These are phyloP conservation scores for Euglossa dilemma DNA, from an alignment of 1,140 invertebrate genomes.

Conservation along the genomic window DNA sequence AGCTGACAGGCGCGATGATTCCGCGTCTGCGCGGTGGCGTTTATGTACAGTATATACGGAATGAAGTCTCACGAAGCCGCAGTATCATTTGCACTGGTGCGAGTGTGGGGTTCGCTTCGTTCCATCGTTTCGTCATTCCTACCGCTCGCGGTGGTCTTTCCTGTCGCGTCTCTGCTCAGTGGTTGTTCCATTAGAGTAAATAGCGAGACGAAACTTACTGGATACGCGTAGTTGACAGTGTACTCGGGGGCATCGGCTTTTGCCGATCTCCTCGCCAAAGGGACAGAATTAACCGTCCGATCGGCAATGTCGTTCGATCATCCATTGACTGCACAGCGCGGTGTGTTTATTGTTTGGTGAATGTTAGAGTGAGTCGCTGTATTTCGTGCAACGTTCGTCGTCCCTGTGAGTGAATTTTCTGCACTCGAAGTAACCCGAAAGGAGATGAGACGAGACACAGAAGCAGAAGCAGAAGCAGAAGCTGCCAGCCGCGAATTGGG, in stretches of 20 bases:
- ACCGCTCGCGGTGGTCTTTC: conserved; percentile 2
- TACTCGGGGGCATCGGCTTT: conserved; percentile 8
- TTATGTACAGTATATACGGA: conserved; percentile 43
- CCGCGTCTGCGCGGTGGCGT: conserved; percentile 65
- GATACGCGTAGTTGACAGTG: background rate
- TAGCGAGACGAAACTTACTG: background rate
- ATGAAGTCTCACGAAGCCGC: conserved; percentile 63
- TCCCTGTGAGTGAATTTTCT: conserved; percentile 4
- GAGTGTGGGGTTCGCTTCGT: conserved; percentile 41
- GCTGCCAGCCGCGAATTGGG: conserved; percentile 51
- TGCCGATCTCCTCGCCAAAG: background rate
- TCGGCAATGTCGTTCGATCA: conserved; percentile 19
- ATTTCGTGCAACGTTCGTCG: background rate
- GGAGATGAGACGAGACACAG: conserved; percentile 39
- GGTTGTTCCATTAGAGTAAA: conserved; percentile 14
- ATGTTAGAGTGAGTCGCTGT: conserved; percentile 33
- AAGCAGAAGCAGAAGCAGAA: conserved; percentile 19
- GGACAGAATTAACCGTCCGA: background rate
- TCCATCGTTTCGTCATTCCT: background rate
- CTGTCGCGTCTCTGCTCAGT: conserved; percentile 42
- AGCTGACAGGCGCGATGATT: conserved; percentile 9
- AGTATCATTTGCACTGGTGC: conserved; percentile 69
- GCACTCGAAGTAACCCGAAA: background rate
- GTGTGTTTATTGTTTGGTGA: conserved; percentile 47
- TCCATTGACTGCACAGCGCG: background rate